phyloP scores from a whole-genome alignment of 2,888 invertebrate species.

The Thera britannica region DNA sequence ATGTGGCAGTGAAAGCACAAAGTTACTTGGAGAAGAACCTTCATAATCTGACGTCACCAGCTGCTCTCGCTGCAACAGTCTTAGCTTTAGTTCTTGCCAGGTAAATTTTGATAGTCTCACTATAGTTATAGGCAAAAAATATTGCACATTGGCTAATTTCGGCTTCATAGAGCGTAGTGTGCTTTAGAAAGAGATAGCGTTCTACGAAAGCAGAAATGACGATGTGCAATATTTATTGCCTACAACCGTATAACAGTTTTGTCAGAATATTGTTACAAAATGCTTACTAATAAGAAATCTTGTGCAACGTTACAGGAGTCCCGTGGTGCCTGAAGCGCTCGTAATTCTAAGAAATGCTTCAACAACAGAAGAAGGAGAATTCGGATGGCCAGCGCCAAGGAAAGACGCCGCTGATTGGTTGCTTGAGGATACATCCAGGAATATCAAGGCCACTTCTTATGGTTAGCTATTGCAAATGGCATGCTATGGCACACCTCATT shows the following conservation, averaged over 20 bases:
- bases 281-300: no score
- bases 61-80: conserved; percentile 85
- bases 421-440: conserved; percentile 84
- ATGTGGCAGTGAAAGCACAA: conserved; percentile 81
- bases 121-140: background rate
- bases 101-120: conserved; percentile 46
- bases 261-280: no score
- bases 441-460: conserved; percentile 83
- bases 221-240: no score
- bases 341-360: conserved; percentile 85
- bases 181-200: no score
- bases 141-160: no score
- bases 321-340: conserved; percentile 83
- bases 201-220: no score
- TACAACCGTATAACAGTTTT: no score
- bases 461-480: conserved; percentile 49
- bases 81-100: conserved; percentile 84
- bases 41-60: conserved; percentile 82
- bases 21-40: conserved; percentile 85
- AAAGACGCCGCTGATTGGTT: conserved; percentile 87
- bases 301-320: conserved; percentile 66
- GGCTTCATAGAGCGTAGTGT: no score
- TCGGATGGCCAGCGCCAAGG: conserved; percentile 87
- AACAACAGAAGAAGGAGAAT: conserved; percentile 88
- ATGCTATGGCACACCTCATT: no score